Evolutionary conservation across 2,113 vertebrate species (phyloP), one percentile per base, ranked within the genome.

Genomic region (Chamaetylas fuelleborni): DNA sequence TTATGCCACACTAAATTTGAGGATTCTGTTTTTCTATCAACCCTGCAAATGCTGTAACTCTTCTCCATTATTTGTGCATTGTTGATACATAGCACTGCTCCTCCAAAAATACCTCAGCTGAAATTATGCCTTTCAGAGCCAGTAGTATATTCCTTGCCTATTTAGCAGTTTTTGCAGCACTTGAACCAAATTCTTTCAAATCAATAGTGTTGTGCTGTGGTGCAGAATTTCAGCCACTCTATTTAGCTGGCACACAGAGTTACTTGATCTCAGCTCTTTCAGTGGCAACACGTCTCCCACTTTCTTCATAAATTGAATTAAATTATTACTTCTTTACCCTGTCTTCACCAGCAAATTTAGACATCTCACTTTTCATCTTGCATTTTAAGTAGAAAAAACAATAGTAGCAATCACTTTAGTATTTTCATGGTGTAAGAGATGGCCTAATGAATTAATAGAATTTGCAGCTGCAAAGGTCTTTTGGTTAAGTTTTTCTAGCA

Each of bases 291-390:
- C 61, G 61, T 92, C 40, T 89, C 72, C 69, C 48, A 31, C n/a
- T 80, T 93, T 81, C 91, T 95, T 91, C 65, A 71, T 84, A 84
- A 72, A 89, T 40, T 67, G 65, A 87, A 86, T 84, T 58, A 56
- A 71, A 67, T 92, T 89, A 64, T 74, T 74, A 40, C 56, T 78
- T 89, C 61, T 78, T 86, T 71, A 54, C 31, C 40, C 22, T 74
- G 31, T 64, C 78, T 67, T 91, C 80, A n/a, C 70, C 40, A 81
- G 72, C 36, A 56, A 81, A 83, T 84, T 93, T 91, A 72, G 73
- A 81, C 51, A 61, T 61, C 65, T 60, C 7, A 2, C 34, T 84
- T 84, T 89, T 70, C 31, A 54, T 67, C 43, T 78, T 61, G 77
- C 62, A 72, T 87, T 85, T 95, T 86, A 93, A 91, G 43, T 36